Evolutionary conservation across 2,113 vertebrate genomes (phyloP), one percentile per base, ranked within the genome.

Genomic region (Hippocampus abdominalis): DNA sequence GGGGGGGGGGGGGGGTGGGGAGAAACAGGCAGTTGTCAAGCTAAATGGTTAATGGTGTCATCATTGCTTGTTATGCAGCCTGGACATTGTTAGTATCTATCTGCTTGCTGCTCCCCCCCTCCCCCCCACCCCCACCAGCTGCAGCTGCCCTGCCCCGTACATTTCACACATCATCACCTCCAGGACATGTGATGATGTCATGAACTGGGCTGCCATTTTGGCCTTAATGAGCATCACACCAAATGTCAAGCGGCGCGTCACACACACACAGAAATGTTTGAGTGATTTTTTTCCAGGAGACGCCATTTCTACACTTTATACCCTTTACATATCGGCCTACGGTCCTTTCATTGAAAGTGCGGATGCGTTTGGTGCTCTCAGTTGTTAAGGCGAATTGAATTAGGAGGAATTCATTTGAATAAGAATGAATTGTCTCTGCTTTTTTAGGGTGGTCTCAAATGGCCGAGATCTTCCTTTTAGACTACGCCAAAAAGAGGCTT

Each of bases 151-250:
- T 68, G 72, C 64, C 63, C 72, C 68, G 18, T 77, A 66, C 76
- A 80, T 29, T 85, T 88, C 81, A 85, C 86, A 85, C 74, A 69
- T 84, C 86, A 88, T 83, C 84, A 85, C 81, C 83, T 76, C 53
- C 56, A 72, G 66, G 70, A 75, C 71, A 70, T 2, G 42, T 23
- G 32, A 66, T 87, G 87, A 87, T 79, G 76, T 86, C 83, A 86
- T 68, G 51, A 1, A 53, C 59, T 23, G 59, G 72, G 56, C 77
- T 64, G 64, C 15, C 36, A 64, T 15, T 62, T 44, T 39, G 32
- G 56, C 54, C 63, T 27, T 69, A 71, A 75, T 18, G 42, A 68
- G 61, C 44, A 21, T 75, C 66, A 0, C 32, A 27, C 70, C 67
- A 40, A 69, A 64, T 66, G 65, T 69, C 70, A 54, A 72, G 21